Base-by-base conservation (phyloP, 1,140 invertebrate genomes). In the Bombus polaris region DNA sequence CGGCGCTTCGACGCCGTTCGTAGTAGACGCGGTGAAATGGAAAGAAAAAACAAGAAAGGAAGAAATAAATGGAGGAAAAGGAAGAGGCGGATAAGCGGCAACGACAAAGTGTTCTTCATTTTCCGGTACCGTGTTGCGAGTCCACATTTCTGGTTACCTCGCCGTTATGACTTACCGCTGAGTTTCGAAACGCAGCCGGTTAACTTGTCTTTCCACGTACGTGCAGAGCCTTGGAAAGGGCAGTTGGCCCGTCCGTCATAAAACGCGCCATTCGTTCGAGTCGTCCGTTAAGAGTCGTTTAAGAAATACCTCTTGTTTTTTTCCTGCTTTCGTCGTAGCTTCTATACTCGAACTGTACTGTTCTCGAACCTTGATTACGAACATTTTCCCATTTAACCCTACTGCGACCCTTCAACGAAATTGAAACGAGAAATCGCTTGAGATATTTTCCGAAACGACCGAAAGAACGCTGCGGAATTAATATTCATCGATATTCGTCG, bases 171-270 rank as follows among this genome's bases (percentile, higher is more conserved):
- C 37, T 59, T 53, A 35, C 72, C 37, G 57, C 35, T 8, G 35
- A 32, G 47, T 90, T 89, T 84, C 75, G 79, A 87, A 87, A 90
- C 70, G 72, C 80, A 42, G 85, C 85, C 53, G 59, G 79, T 86
- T 75, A 62, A 73, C 72, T 66, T 72, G 57, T 28, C 42, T 28
- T 32, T 35, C 18, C 42, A 76, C 37, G 25, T 86, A 89, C 88
- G 88, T 80, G 83, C 80, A 28, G 75, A 80, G 71, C 88, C 70
- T 86, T 65, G 83, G 37, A 80, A 89, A 89, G 75, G 82, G 78
- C 78, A 89, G 47, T 53, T 22, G 47, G 47, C 74, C 70, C 25
- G 79, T 80, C 1, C 15, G 28, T 79, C 65, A 32, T 70, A 42
- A 15, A 82, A 83, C 57, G 71, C 57, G 71, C 8, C 28, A 2